A percentile compares a stretch with the other conserved stretches of the same genome.
Evolutionary conservation across 1,140 invertebrate species (phyloP).

Genomic region (Drosophila murphyi): DNA sequence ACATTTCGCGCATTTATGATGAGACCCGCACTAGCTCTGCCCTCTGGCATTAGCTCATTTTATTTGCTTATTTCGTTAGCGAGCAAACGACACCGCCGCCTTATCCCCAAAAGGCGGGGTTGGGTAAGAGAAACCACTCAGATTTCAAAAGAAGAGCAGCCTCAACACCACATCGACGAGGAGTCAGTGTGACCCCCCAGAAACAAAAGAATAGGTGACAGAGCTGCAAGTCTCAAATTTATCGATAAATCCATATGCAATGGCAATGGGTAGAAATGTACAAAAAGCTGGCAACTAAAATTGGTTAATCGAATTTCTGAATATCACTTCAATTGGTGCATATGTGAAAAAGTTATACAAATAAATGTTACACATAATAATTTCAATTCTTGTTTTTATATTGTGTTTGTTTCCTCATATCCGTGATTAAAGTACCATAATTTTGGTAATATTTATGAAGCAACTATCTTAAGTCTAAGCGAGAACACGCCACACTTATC

Average conservation of each 20-base stretch:
- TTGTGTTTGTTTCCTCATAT: too few relatives aligned
- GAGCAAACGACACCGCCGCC: conserved; percentile 50
- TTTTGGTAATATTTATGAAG: background rate
- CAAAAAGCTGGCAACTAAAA: too few relatives aligned
- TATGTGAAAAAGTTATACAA: too few relatives aligned
- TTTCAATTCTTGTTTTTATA: too few relatives aligned
- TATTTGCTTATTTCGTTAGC: conserved; percentile 80
- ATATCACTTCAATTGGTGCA: too few relatives aligned
- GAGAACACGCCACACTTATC: background rate
- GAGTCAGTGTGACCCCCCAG: conserved; percentile 54
- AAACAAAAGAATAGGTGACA: conserved; percentile 22
- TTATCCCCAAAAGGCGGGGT: background rate
- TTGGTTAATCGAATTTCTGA: too few relatives aligned
- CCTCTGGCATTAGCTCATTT: conserved; percentile 71
- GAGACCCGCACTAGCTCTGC: conserved; percentile 29
- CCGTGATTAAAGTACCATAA: too few relatives aligned
- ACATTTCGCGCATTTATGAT: conserved; percentile 82
- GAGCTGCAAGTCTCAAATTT: conserved; percentile 10
- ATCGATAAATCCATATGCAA: conserved; percentile 23
- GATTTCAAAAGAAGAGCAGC: conserved; percentile 61
- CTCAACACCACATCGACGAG: conserved; percentile 6
- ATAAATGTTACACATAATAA: too few relatives aligned
- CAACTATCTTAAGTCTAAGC: conserved; percentile 26
- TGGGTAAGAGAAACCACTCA: conserved; percentile 54
- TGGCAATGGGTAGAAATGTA: background rate